These are phyloP conservation scores for Polia nebulosa DNA, from an alignment of 2,888 invertebrate genomes.

Conservation along the genomic window DNA sequence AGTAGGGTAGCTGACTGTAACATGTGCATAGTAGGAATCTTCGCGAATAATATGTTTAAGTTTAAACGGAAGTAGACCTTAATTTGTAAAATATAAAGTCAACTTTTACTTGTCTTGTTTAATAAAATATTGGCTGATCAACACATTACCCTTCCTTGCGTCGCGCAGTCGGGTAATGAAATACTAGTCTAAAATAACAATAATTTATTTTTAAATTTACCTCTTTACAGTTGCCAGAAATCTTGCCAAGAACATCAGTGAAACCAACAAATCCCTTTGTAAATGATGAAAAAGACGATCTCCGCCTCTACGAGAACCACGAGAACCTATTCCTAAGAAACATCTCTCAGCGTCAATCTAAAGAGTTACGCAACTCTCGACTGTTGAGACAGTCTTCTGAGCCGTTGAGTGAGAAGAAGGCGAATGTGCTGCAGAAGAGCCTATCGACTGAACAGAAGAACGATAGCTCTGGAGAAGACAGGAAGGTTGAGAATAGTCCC, in stretches of 20 bases:
- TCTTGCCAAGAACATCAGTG: slow-evolving; percentile 79
- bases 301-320: slow-evolving; percentile 86
- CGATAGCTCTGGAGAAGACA: slow-evolving; percentile 72
- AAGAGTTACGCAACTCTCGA: slow-evolving; percentile 82
- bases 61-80: no score
- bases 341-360: slow-evolving; percentile 85
- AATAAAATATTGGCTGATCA: no score
- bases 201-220: background rate
- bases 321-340: slow-evolving; percentile 85
- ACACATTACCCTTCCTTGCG: no score
- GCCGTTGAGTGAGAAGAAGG: slow-evolving; percentile 81
- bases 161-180: no score
- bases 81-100: no score
- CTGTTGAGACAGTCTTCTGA: slow-evolving; percentile 85
- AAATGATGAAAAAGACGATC: slow-evolving; percentile 74
- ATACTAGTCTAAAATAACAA: no score
- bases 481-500: slow-evolving; percentile 75
- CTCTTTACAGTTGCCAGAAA: slow-evolving; percentile 81
- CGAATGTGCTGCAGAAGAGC: slow-evolving; percentile 81
- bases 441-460: slow-evolving; percentile 83
- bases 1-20: no score
- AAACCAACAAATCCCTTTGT: slow-evolving; percentile 84
- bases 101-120: no score
- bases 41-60: no score
- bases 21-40: no score